Percentiles rank a stretch among this genome's conserved stretches.
Conservation (phyloP, 2,113 vertebrate species). For the Chionomys nivalis region DNA sequence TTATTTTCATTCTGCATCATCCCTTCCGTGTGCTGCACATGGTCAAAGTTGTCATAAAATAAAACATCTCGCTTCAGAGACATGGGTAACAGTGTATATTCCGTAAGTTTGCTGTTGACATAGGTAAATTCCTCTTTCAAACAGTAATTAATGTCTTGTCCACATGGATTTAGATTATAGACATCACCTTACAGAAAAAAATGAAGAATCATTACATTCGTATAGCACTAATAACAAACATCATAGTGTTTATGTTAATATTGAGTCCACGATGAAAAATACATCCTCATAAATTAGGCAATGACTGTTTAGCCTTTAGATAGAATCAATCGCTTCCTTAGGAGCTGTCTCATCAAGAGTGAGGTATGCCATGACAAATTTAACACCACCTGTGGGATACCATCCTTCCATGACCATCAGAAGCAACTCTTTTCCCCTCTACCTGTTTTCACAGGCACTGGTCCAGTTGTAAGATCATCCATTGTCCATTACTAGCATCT, state of each 20-base stretch:
- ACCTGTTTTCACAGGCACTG: not conserved
- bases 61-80: not conserved
- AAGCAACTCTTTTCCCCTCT: not conserved
- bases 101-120: not conserved
- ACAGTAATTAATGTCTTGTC: not conserved
- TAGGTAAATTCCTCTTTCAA: not conserved
- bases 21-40: not conserved
- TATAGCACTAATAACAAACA: not conserved
- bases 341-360: not conserved
- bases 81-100: not conserved
- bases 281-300: not conserved
- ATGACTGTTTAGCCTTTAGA: not conserved
- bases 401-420: not conserved
- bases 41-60: not conserved
- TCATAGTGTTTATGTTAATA: not conserved
- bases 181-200: not conserved
- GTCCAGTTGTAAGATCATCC: not conserved
- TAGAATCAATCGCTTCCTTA: not conserved
- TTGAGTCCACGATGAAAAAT: not conserved
- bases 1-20: not conserved
- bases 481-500: fast-evolving
- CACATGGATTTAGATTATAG: conserved; percentile 1
- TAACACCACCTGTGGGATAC: not conserved
- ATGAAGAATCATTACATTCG: not conserved
- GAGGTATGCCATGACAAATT: not conserved